phyloP scores from a whole-genome alignment of 2,888 invertebrate genomes.

The Helicoverpa assulta region DNA sequence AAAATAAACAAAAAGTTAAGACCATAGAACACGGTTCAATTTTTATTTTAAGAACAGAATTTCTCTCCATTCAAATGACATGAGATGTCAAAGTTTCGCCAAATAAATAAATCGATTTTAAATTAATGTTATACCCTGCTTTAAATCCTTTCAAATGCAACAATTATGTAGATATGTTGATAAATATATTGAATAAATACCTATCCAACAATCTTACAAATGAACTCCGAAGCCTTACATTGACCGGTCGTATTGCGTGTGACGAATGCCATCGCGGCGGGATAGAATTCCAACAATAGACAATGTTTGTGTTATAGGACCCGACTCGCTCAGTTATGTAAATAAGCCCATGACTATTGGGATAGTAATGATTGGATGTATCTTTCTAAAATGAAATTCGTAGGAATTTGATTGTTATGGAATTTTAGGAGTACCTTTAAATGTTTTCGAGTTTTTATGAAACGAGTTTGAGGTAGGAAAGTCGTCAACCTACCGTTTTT shows the following conservation, averaged over 20 bases:
- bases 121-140: background rate
- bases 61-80: background rate
- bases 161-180: background rate
- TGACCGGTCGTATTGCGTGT: constrained; percentile 23
- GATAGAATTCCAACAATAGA: constrained; percentile 52
- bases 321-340: constrained; percentile 34
- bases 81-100: background rate
- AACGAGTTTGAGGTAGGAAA: too few relatives aligned
- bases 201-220: constrained; percentile 1
- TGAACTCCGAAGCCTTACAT: constrained; percentile 32
- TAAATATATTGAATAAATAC: background rate
- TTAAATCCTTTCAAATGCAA: background rate
- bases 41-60: background rate
- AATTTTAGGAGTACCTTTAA: background rate
- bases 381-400: constrained; percentile 8
- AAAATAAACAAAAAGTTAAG: background rate
- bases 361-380: constrained; percentile 5
- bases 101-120: too few relatives aligned
- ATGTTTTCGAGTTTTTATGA: too few relatives aligned
- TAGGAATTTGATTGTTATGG: background rate
- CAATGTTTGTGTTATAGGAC: constrained; percentile 42
- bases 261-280: constrained; percentile 28
- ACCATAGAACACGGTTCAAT: background rate
- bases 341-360: constrained; percentile 26
- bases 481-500: too few relatives aligned